Conservation (phyloP, 2,888 invertebrate genomes). For the Neria commutata region DNA sequence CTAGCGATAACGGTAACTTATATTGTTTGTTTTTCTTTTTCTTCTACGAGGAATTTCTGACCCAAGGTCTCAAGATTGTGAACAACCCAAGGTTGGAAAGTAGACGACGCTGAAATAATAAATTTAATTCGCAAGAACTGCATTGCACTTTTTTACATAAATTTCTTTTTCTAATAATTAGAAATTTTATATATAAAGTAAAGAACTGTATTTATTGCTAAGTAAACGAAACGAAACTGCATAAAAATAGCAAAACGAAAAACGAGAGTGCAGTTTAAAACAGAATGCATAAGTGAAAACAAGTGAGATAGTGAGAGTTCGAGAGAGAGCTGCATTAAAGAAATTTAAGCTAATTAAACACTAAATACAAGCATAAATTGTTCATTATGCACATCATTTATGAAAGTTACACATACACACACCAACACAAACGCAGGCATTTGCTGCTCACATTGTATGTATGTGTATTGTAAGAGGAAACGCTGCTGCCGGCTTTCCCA, state of each 20-base stretch:
- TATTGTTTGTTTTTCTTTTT: background rate
- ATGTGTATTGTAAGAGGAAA: no score
- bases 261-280: slow-evolving; percentile 10
- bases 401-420: slow-evolving; percentile 6
- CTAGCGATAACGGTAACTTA: no score
- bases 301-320: no score
- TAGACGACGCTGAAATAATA: no score
- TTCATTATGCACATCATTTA: slow-evolving; percentile 14
- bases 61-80: slow-evolving; percentile 45
- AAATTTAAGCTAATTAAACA: slow-evolving; percentile 27
- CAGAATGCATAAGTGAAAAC: slow-evolving; percentile 27
- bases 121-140: background rate
- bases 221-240: slow-evolving; percentile 8
- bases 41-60: slow-evolving; percentile 34
- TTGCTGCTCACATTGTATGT: no score
- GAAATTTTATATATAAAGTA: no score
- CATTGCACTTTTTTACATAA: background rate
- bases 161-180: no score
- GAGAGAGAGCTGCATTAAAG: no score
- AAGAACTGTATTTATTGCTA: slow-evolving; percentile 16
- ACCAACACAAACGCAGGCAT: slow-evolving; percentile 3
- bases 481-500: no score
- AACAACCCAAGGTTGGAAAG: slow-evolving; percentile 42
- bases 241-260: slow-evolving; percentile 12
- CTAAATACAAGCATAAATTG: slow-evolving; percentile 17